These are phyloP conservation scores for Crossaster papposus DNA, from an alignment of 53 echinoderm and acorn worm genomes.

Conservation along the genomic window DNA sequence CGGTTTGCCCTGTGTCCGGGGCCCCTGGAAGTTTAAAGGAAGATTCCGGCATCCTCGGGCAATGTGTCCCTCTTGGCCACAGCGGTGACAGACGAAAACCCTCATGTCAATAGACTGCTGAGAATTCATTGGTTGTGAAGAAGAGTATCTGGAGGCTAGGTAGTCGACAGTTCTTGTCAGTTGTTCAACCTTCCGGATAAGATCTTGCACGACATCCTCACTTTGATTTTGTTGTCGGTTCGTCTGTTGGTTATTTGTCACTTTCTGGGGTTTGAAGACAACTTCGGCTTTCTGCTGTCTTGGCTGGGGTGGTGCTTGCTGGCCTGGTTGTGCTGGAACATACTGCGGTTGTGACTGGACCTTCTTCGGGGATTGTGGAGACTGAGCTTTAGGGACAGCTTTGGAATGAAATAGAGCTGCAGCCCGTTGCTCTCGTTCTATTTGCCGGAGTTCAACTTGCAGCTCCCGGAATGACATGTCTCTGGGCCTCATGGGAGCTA, in stretches of 20 bases:
- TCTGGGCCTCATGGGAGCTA: slow-evolving; percentile 43
- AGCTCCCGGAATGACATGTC: background rate
- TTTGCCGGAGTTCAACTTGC: slow-evolving; percentile 17
- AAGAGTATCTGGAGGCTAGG: background rate
- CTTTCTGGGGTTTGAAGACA: background rate
- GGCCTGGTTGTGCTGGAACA: no score
- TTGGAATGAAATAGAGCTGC: background rate
- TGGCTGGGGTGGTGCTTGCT: background rate
- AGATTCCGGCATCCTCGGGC: background rate
- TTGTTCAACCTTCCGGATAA: background rate
- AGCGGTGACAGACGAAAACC: background rate
- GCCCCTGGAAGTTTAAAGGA: slow-evolving; percentile 27
- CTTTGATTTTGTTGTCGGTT: background rate
- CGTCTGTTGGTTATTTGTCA: background rate
- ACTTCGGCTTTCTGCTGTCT: background rate
- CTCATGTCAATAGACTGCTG: background rate
- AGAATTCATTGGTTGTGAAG: no score
- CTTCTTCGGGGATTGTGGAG: no score
- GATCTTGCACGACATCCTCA: background rate
- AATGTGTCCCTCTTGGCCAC: slow-evolving; percentile 31
- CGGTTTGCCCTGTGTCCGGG: slow-evolving; percentile 13
- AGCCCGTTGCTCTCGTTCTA: background rate
- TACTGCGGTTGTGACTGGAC: no score
- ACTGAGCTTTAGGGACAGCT: no score
- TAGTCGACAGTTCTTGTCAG: background rate